These are phyloP conservation scores for Amphiduros pacificus DNA, from an alignment of 2,888 invertebrate species.

Conservation along the genomic window DNA sequence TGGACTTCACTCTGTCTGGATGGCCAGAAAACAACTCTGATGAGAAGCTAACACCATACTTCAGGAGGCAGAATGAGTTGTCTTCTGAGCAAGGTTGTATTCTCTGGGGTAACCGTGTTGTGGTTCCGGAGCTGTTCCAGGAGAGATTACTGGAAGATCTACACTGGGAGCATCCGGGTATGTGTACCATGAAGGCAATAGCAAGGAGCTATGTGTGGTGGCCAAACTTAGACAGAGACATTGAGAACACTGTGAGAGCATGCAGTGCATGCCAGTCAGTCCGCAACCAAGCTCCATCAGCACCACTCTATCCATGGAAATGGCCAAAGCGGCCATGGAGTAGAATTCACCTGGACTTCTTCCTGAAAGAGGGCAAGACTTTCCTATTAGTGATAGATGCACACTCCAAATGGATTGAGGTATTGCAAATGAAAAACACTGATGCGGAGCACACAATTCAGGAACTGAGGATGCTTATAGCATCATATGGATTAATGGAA, in stretches of 20 bases:
- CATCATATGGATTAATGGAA: conserved; percentile 8
- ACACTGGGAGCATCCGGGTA: conserved; percentile 5
- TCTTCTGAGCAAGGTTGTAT: conserved; percentile 10
- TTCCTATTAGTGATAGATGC: neutral
- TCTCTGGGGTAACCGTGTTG: conserved; percentile 7
- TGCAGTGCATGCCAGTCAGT: neutral
- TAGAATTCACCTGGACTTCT: neutral
- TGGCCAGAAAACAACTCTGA: neutral
- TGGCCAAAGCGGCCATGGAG: neutral
- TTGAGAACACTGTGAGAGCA: neutral
- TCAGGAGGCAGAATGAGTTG: neutral
- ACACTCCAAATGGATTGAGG: neutral
- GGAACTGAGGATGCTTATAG: no score
- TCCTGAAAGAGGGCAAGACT: neutral
- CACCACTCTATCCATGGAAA: neutral
- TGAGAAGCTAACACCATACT: neutral
- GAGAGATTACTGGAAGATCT: neutral
- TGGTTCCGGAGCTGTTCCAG: conserved; percentile 1
- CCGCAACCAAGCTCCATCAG: neutral
- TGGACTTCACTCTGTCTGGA: neutral
- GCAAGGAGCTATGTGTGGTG: conserved; percentile 9
- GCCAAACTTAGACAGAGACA: neutral
- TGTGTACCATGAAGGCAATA: neutral
- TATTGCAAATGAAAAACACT: neutral
- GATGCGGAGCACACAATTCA: neutral